phyloP scores from a whole-genome alignment of 2,113 vertebrate species.

The Gobiocypris rarus region DNA sequence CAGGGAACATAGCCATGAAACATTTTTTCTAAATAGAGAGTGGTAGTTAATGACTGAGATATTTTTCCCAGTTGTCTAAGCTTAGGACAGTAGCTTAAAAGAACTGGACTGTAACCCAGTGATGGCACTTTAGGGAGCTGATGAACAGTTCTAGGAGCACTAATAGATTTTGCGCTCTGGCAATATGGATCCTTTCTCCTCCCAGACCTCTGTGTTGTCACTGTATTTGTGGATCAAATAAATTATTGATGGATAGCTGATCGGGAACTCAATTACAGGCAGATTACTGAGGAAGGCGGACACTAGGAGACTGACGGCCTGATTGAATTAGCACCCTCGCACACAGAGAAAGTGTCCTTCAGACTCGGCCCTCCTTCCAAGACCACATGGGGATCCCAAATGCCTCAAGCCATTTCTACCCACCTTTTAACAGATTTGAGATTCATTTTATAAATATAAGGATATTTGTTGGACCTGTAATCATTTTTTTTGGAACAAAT shows the following conservation, averaged over 20 bases:
- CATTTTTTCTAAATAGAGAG: neutral
- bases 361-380: constrained; percentile 56
- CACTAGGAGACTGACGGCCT: constrained; percentile 69
- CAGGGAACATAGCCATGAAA: neutral
- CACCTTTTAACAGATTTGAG: neutral
- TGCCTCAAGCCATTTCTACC: constrained; percentile 12
- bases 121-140: constrained; percentile 14
- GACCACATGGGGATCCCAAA: constrained; percentile 67
- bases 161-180: constrained; percentile 11
- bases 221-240: constrained; percentile 71
- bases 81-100: constrained; percentile 5
- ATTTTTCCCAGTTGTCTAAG: neutral
- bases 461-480: neutral
- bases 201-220: constrained; percentile 54
- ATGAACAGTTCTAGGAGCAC: constrained; percentile 10
- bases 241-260: constrained; percentile 81
- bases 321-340: constrained; percentile 76
- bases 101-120: constrained; percentile 30
- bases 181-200: constrained; percentile 29
- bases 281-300: constrained; percentile 76
- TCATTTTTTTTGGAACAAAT: neutral
- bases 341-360: constrained; percentile 74
- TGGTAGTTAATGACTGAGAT: neutral
- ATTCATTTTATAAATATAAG: neutral
- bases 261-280: constrained; percentile 81